Base-by-base conservation (phyloP, 1,140 invertebrate species). In the Camponotus floridanus region DNA sequence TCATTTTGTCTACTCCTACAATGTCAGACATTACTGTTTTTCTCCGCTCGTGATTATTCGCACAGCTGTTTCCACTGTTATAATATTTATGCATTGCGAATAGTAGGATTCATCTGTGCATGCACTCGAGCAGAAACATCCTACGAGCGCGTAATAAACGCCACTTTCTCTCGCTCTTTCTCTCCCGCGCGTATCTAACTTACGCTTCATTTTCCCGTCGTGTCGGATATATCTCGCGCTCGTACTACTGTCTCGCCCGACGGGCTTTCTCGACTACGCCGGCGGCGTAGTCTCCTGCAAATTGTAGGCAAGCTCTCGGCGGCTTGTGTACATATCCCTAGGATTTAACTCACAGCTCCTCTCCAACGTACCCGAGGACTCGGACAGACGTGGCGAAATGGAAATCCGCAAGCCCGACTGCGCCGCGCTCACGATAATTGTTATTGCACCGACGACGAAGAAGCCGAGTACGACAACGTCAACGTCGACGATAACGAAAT, bases 281-380 rank as follows among this genome's bases (percentile, higher is more conserved):
- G 39, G 18, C 67, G 36, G 21, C 21, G 67, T 11, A 74, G 68
- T 62, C 57, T 74, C 45, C 79, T 62, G 68, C 79, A 83, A 74
- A 83, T 83, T 74, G 57, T 61, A 83, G 68, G 39, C 68, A 83
- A 83, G 68, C 79, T 83, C 68, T 74, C 68, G 55, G n/a, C 39
- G 26, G 31, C 7, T 83, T 83, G 79, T 83, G 68, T 83, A 74
- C 79, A 83, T 42, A 74, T 83, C 55, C 57, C 79, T 45, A 31
- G 79, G 68, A 61, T 83, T 83, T 83, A 83, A 74, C 79, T 74
- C 68, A n/a, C 45, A 64, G 21, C n/a, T 39, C 45, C 45, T 26
- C 31, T 67, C 31, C 33, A 36, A 70, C 39, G 39, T 45, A 33
- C 21, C 39, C 55, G 51, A 21, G 68, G 31, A 21, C 39, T 83